Base-by-base conservation (phyloP, 2,797 vertebrate genomes). In the Telmatherina bonti region DNA sequence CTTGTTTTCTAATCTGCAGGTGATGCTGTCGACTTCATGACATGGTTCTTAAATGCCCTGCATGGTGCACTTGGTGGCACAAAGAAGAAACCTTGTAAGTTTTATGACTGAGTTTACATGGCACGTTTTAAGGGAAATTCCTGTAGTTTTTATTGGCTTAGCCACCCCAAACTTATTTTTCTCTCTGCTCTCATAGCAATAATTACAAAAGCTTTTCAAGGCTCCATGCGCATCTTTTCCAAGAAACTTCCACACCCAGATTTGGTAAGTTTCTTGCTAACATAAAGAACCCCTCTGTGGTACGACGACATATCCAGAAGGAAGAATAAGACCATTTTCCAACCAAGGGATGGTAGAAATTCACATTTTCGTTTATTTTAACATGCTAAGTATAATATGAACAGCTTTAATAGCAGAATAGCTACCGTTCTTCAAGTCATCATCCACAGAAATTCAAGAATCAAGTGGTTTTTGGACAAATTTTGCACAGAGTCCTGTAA, bases 171-270 rank as follows among this genome's bases (percentile, higher is more conserved):
- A 31, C 18, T 8, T 10, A 8, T 20, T 41, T 55, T 29, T 55
- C 1, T n/a, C 31, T 57, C n/a, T 79, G 20, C 26, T 20, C 16
- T 70, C n/a, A 33, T 78, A 99, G 97, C 97, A 67, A 98, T 95
- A 11, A 89, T 99, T 72, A 96, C 97, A 0, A 96, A 98, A 51
- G 98, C 96, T 13, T 99, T 99, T 91, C 98, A 99, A 89, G 98
- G 97, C 47, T 97, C 96, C 67, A 99, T 99, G 98, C 91, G 97
- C 70, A 99, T 99, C 82, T 99, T 98, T 92, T 97, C 97, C 68
- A 99, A 99, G 88, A 99, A 99, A 69, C 94, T 99, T 72, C 98
- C 97, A 13, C 98, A 98, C 70, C 97, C 97, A 10, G 97, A 99
- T 79, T 88, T 98, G 92, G 97, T 98, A 75, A 93, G 96, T 88